These are phyloP conservation scores for Cynocephalus volans DNA, from an alignment of 2,113 vertebrate species.

Conservation along the genomic window DNA sequence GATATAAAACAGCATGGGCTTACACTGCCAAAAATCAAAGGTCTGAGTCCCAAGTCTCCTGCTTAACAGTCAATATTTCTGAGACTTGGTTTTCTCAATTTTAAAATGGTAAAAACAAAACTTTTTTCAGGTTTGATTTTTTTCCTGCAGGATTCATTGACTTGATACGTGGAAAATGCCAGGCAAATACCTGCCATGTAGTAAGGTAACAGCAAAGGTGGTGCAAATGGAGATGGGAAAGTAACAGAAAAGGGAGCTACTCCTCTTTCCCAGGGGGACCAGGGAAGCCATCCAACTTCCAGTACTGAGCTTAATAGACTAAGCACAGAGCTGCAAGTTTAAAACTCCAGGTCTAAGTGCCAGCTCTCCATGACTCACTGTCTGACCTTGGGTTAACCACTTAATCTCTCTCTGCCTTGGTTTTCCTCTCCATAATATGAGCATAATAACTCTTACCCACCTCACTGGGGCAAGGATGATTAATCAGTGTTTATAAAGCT, in stretches of 20 bases:
- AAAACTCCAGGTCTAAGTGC: slow-evolving; percentile 41
- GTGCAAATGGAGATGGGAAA: neutral
- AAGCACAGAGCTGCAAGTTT: neutral
- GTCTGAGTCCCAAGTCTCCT: neutral
- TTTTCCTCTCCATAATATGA: slow-evolving; percentile 74
- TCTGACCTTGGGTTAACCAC: slow-evolving; percentile 73
- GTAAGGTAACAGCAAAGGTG: neutral
- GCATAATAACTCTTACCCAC: slow-evolving; percentile 76
- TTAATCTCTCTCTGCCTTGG: slow-evolving; percentile 69
- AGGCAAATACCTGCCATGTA: neutral
- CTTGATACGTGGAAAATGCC: neutral
- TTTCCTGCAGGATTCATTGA: neutral
- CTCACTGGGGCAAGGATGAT: slow-evolving; percentile 69
- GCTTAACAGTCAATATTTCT: neutral
- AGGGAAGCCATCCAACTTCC: neutral
- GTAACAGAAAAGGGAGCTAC: fast-evolving
- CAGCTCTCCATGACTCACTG: slow-evolving; percentile 35
- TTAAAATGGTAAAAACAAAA: slow-evolving; percentile 29
- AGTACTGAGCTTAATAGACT: slow-evolving; percentile 40
- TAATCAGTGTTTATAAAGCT: slow-evolving; percentile 78
- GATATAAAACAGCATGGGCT: neutral
- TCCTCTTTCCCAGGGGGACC: neutral
- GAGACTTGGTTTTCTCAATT: neutral
- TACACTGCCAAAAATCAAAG: neutral
- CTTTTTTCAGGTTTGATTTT: neutral